phyloP scores from a whole-genome alignment of 1,140 invertebrate species.

The Trichonephila clavipes region DNA sequence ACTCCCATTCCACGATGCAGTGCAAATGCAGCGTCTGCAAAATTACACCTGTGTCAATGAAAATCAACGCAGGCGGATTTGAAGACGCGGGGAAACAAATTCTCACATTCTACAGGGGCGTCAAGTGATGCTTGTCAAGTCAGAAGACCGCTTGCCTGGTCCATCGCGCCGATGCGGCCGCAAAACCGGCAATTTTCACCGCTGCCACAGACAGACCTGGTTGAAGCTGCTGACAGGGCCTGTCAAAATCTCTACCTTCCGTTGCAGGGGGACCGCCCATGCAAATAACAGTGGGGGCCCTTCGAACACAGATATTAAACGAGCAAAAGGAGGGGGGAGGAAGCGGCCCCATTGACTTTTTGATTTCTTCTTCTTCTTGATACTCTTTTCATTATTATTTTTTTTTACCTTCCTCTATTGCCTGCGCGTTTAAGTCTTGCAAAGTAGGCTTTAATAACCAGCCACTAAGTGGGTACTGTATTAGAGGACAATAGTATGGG shows the following conservation, averaged over 20 bases:
- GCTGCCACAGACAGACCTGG: background rate
- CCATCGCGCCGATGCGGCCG: background rate
- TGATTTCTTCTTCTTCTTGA: background rate
- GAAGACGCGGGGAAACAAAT: conserved; percentile 7
- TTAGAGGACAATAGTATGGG: conserved; percentile 62
- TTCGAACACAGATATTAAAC: conserved; percentile 39
- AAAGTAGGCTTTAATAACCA: conserved; percentile 50
- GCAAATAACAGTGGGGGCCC: conserved; percentile 63
- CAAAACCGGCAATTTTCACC: conserved; percentile 58
- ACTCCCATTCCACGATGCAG: background rate
- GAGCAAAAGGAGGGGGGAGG: conserved; percentile 2
- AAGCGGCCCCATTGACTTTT: conserved; percentile 18
- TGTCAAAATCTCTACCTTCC: conserved; percentile 68
- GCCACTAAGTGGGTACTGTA: conserved; percentile 47
- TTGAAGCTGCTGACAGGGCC: conserved; percentile 53
- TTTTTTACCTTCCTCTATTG: background rate
- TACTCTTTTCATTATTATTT: no score
- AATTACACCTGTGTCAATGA: conserved; percentile 51
- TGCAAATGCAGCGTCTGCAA: background rate
- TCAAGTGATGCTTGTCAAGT: conserved; percentile 58
- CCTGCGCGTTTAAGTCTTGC: background rate
- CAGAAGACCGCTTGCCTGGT: background rate
- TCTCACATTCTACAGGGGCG: conserved; percentile 65
- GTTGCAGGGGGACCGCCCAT: conserved; percentile 60
- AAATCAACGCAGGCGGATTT: conserved; percentile 42